These are phyloP conservation scores for Hydroisotoma schaefferi DNA, from an alignment of 2,888 invertebrate genomes.

Conservation along the genomic window DNA sequence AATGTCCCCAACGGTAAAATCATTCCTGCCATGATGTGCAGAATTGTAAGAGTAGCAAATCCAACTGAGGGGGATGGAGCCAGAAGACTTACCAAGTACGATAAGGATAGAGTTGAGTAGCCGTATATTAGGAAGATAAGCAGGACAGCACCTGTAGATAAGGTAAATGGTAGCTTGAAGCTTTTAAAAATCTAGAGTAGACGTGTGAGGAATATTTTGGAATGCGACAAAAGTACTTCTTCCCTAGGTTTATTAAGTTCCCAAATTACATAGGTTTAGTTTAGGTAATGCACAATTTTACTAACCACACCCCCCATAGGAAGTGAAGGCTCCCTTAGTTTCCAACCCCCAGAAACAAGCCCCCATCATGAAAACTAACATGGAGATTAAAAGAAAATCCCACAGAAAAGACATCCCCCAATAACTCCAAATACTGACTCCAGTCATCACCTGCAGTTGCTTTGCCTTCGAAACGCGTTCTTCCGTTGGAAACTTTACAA, in stretches of 20 bases:
- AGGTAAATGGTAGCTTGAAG: slow-evolving; percentile 9
- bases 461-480: slow-evolving; percentile 51
- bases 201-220: too few species aligned
- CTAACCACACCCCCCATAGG: slow-evolving; percentile 36
- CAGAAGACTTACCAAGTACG: slow-evolving; percentile 60
- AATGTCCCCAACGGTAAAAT: slow-evolving; percentile 28
- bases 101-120: slow-evolving; percentile 61
- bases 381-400: slow-evolving; percentile 52
- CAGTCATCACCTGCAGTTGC: slow-evolving; percentile 52
- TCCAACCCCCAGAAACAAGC: slow-evolving; percentile 50
- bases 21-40: slow-evolving; percentile 45
- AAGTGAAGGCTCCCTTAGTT: slow-evolving; percentile 49
- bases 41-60: slow-evolving; percentile 52
- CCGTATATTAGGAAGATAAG: slow-evolving; percentile 60
- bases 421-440: slow-evolving; percentile 51
- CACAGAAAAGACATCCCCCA: slow-evolving; percentile 53
- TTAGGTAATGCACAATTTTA: too few species aligned
- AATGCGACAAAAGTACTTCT: too few species aligned
- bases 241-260: too few species aligned
- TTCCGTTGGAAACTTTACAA: slow-evolving; percentile 49
- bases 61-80: slow-evolving; percentile 57
- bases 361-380: slow-evolving; percentile 50
- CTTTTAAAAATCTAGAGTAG: background rate
- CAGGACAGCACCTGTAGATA: slow-evolving; percentile 53
- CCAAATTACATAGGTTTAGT: too few species aligned